Evolutionary conservation across 2,888 invertebrate species (phyloP), one percentile per base, ranked within the genome.

Genomic region (Melolontha melolontha): DNA sequence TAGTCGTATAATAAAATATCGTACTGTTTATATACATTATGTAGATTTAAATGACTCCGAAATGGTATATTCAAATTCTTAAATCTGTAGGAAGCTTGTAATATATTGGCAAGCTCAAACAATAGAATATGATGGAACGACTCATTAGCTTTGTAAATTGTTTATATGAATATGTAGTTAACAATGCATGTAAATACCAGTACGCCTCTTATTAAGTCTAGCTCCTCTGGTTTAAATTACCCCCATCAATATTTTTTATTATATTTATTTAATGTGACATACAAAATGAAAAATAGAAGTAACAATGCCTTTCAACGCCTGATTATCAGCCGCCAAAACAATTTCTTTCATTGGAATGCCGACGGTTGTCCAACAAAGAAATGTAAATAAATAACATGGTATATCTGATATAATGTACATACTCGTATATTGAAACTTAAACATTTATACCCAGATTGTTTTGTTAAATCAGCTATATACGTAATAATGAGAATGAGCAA

Each of bases 71-170:
- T 34, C 1, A 34, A 34, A 6, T 5, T 34, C 34, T 8, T 2
- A 10, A 8, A 6, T 5, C 34, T 10, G 34, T 34, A 34, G 34
- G 34, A 34, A 34, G 34, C 10, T 34, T n/a, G 22, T 54, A 54
- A 54, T 54, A 39, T 54, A 54, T 54, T 47, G 59, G 47, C 29
- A 29, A 39, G 16, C 11, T 47, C 39, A 62, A 39, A 62, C 59
- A 62, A 62, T 62, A 16, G 47, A 42, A 11, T 47, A 39, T 62
- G 47, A 62, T 44, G 34, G 59, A 62, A 62, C 59, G 47, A 34
- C 47, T 62, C 59, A 62, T 62, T 62, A 47, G 59, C 47, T 62
- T 62, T 62, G 59, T 62, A 62, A 47, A 62, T 62, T 42, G 47
- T 62, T 14, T 44, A 47, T 34, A 47, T 62, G 59, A 62, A 62